Evolutionary conservation across 64 coral and sea anemone genomes (phyloP).

Genomic region (Platygyra sinensis): DNA sequence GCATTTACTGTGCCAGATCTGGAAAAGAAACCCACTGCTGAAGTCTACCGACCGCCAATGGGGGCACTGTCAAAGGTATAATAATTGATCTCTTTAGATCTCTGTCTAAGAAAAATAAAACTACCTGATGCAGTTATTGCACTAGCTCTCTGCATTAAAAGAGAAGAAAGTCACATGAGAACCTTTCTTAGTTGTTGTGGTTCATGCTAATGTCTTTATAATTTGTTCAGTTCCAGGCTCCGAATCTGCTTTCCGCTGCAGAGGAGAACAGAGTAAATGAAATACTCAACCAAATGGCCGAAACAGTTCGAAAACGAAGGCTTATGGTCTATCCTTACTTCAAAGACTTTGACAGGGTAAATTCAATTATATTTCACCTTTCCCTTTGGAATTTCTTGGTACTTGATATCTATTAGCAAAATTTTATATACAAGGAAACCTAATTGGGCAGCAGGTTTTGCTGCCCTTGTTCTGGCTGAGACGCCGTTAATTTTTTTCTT

Average conservation of each 20-base stretch:
- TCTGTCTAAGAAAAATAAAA: too few species aligned
- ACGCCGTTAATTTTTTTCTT: too few species aligned
- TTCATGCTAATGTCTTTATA: not conserved
- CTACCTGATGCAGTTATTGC: too few species aligned
- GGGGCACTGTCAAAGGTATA: constrained; percentile 87
- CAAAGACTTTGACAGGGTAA: constrained; percentile 98
- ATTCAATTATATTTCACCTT: not conserved
- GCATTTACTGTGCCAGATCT: constrained; percentile 96
- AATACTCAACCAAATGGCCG: constrained; percentile 68
- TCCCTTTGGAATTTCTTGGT: not conserved
- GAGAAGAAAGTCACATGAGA: not conserved
- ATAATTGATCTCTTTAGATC: too few species aligned
- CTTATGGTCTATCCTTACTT: constrained; percentile 98
- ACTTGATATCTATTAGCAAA: too few species aligned
- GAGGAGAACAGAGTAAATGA: constrained; percentile 79
- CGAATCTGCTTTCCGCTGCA: constrained; percentile 75
- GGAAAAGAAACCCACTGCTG: constrained; percentile 90
- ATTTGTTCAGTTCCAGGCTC: constrained; percentile 60
- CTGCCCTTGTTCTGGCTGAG: too few species aligned
- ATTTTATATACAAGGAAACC: too few species aligned
- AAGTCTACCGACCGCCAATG: constrained; percentile 76
- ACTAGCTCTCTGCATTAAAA: too few species aligned
- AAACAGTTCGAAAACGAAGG: constrained; percentile 87
- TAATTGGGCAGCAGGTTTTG: too few species aligned
- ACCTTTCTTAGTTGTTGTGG: not conserved